Base-by-base conservation (phyloP, 2,888 invertebrate genomes). In the Temnothorax unifasciatus region DNA sequence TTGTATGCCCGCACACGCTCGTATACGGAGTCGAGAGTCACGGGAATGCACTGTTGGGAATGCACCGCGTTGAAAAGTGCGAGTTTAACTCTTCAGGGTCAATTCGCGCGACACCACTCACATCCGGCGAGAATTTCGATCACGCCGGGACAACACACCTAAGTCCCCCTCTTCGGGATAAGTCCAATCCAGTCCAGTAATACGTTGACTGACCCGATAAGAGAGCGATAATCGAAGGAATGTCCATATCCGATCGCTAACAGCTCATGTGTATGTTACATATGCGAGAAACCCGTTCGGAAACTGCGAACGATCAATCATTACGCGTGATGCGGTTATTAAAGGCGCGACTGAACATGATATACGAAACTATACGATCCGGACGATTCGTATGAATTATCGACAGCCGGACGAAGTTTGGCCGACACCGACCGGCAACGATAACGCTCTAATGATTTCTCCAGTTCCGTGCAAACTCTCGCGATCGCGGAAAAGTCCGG, bases 291-390 rank as follows among this genome's bases (percentile, higher is more conserved):
- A 25, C 71, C 38, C 59, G 25, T n/a, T 61, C 59, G 47, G 59
- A 71, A 71, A 18, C 59, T 59, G 38, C 18, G 13, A 71, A 59
- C 59, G 59, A 81, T 81, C 79, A 81, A 81, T 81, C 79, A 59
- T 59, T 59, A 68, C 47, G 44, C 34, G 29, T 29, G 54, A 69
- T 21, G 44, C 38, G 18, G 18, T 81, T 81, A 71, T 81, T 71
- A 59, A 71, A 59, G 41, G 66, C 68, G 77, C 77, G 57, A 77
- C 52, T 41, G 41, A 68, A 69, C 59, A 59, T 38, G 47, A 59
- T 71, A 71, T 59, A 44, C 25, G 47, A 66, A 38, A 34, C 47
- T n/a, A 52, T 21, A 29, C 29, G 59, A 79, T 18, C 44, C 44
- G 74, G 63, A 34, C 9, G 29, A 82, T 63, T 63, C 63, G 8